Conservation (phyloP, 2,797 vertebrate genomes). For the Sebastes jordani region DNA sequence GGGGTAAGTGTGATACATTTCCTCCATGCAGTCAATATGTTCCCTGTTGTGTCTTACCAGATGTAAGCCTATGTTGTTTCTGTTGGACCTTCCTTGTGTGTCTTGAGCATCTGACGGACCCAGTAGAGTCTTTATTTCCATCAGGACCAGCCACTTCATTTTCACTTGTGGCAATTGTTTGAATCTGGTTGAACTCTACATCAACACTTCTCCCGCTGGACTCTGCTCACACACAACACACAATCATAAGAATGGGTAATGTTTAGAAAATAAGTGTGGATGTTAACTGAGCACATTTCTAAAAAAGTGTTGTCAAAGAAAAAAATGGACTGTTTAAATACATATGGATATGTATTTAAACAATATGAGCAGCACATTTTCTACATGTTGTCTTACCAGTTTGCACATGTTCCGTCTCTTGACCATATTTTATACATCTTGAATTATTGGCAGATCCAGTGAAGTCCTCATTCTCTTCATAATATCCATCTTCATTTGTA, state of each 20-base stretch:
- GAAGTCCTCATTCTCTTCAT: conserved; percentile 8
- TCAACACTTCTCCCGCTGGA: not conserved
- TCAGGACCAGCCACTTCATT: conserved; percentile 6
- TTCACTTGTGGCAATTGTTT: conserved; percentile 7
- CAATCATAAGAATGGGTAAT: not conserved
- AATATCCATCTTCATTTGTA: not conserved
- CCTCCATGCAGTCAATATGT: not conserved
- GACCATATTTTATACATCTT: not conserved
- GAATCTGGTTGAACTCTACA: not conserved
- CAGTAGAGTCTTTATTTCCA: conserved; percentile 13
- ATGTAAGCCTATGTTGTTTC: conserved; percentile 23
- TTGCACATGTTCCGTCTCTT: conserved; percentile 21
- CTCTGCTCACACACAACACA: conserved; percentile 15
- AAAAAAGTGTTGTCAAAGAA: not conserved
- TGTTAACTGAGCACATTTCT: not conserved
- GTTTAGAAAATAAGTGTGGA: not conserved
- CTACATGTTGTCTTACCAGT: conserved; percentile 22
- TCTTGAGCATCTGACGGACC: not conserved
- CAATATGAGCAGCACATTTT: not conserved
- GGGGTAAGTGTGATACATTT: not conserved
- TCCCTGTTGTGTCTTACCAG: conserved; percentile 43
- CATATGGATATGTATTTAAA: not conserved
- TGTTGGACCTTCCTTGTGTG: conserved; percentile 29
- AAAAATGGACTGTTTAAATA: not conserved
- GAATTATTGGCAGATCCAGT: conserved; percentile 7